Percentiles rank a stretch among this genome's conserved stretches.
Evolutionary conservation across 2,888 invertebrate species (phyloP).

Genomic region (Tenthredo amoena): DNA sequence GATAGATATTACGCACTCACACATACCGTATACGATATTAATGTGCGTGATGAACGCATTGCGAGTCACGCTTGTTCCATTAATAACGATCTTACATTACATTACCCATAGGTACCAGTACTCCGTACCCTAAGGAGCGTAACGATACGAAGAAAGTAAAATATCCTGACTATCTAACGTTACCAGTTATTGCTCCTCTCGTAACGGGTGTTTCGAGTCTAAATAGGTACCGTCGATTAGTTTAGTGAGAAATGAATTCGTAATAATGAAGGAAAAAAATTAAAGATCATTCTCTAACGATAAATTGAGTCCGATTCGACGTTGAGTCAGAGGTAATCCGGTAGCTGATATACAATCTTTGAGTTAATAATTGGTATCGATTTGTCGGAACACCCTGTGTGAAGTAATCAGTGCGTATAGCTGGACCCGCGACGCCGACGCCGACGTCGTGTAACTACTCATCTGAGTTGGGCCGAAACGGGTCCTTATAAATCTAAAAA

Average conservation of each 20-base stretch:
- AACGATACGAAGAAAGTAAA: constrained; percentile 54
- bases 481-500: constrained; percentile 25
- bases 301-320: constrained; percentile 5
- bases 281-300: not conserved
- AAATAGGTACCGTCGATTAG: not conserved
- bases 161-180: not conserved
- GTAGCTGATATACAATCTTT: constrained; percentile 15
- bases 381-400: constrained; percentile 40
- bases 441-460: constrained; percentile 19
- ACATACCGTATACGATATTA: not conserved
- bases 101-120: not conserved
- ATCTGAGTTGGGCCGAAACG: constrained; percentile 35
- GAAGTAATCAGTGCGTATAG: constrained; percentile 26
- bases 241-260: not conserved
- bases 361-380: constrained; percentile 44
- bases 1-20: not conserved
- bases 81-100: constrained; percentile 59
- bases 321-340: constrained; percentile 5
- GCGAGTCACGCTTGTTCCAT: constrained; percentile 66
- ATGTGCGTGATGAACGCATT: constrained; percentile 43
- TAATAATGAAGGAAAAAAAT: not conserved
- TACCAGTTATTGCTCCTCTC: not conserved
- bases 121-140: constrained; percentile 12
- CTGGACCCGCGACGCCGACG: not conserved
- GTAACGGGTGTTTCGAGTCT: not conserved